A percentile compares a stretch with the other conserved stretches of the same genome.
Evolutionary conservation across 92 coral and sea anemone genomes (phyloP).

Genomic region (Palythoa grandiflora): DNA sequence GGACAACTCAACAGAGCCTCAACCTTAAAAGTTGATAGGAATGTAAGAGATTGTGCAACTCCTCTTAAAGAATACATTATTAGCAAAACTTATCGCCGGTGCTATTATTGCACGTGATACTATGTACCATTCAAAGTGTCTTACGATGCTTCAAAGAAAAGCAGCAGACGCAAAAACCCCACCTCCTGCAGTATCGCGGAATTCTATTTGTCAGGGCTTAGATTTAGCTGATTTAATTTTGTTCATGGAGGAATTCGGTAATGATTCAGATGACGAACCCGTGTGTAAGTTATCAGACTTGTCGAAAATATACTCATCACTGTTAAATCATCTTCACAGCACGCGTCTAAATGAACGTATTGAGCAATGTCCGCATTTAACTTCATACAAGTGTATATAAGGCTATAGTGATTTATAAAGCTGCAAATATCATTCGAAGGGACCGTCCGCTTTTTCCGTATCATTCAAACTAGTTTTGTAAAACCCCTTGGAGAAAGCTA

Average conservation of each 20-base stretch:
- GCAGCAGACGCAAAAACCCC: slow-evolving; percentile 7
- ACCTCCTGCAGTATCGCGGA: background rate
- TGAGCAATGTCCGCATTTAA: slow-evolving; percentile 42
- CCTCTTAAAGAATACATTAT: slow-evolving; percentile 25
- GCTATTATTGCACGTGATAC: slow-evolving; percentile 22
- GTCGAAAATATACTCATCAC: slow-evolving; percentile 39
- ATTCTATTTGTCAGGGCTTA: background rate
- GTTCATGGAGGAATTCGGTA: background rate
- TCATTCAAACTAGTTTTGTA: too few relatives aligned
- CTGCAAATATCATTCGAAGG: slow-evolving; percentile 56
- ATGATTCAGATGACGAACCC: slow-evolving; percentile 5
- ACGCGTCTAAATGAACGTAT: slow-evolving; percentile 62
- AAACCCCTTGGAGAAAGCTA: too few relatives aligned
- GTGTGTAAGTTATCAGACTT: background rate
- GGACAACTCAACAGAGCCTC: slow-evolving; percentile 35
- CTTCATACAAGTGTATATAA: slow-evolving; percentile 40
- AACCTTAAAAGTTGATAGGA: slow-evolving; percentile 42
- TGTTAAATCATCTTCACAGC: slow-evolving; percentile 48
- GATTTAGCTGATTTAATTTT: background rate
- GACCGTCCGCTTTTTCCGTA: background rate
- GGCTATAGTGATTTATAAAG: slow-evolving; percentile 48
- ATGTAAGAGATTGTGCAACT: slow-evolving; percentile 52
- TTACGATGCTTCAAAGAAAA: slow-evolving; percentile 23
- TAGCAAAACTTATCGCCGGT: slow-evolving; percentile 2
- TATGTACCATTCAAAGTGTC: slow-evolving; percentile 21